A percentile compares a stretch with the other conserved stretches of the same genome.
Evolutionary conservation across 2,113 vertebrate species (phyloP).

Genomic region (Boulengeromyrus knoepffleri): DNA sequence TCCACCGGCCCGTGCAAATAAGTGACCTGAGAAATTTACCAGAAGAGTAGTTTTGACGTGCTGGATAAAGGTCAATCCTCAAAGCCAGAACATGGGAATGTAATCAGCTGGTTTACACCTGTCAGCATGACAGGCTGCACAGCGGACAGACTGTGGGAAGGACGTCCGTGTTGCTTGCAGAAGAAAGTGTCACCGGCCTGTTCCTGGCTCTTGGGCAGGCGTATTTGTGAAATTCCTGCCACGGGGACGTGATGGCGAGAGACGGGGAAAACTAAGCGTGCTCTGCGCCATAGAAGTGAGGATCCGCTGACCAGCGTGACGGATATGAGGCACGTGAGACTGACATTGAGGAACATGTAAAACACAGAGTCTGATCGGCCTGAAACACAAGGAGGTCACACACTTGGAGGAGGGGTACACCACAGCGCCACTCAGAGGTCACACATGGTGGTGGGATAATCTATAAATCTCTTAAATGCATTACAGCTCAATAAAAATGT

Average conservation of each 20-base stretch:
- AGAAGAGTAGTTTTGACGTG: background rate
- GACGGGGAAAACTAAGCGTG: background rate
- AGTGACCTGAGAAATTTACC: background rate
- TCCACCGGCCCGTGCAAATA: background rate
- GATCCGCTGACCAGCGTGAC: background rate
- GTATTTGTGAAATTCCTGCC: background rate
- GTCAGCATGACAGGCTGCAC: background rate
- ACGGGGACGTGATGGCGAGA: background rate
- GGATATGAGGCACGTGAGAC: background rate
- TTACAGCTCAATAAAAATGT: slow-evolving; percentile 19
- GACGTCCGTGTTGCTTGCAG: background rate
- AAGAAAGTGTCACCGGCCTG: background rate
- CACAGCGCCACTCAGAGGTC: background rate
- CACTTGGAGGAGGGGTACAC: background rate
- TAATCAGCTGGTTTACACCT: background rate
- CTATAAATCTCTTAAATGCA: slow-evolving; percentile 22
- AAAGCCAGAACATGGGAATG: background rate
- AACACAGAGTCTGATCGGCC: background rate
- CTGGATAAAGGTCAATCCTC: background rate
- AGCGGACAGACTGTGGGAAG: background rate
- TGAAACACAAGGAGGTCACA: background rate
- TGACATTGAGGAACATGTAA: background rate
- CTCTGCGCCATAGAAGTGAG: background rate
- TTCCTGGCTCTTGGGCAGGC: background rate
- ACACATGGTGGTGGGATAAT: background rate